phyloP scores from a whole-genome alignment of 2,888 invertebrate species.

The Hypselothyrea guttata region DNA sequence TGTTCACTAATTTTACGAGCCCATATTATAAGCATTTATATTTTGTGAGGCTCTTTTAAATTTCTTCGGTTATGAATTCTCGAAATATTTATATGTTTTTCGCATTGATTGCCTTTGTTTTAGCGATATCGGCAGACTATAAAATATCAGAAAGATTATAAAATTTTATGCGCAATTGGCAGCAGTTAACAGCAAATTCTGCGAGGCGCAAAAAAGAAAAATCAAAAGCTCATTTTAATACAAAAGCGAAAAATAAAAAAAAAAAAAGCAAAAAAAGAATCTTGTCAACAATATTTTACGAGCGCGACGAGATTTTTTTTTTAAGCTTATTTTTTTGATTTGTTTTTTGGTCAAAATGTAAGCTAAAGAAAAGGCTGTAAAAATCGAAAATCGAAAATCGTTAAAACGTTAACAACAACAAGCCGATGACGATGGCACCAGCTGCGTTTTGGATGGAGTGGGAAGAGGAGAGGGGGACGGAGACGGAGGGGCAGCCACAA shows the following conservation, averaged over 20 bases:
- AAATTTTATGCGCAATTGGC: conserved; percentile 74
- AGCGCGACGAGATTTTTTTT: conserved; percentile 48
- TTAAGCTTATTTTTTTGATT: not conserved
- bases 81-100: too few relatives aligned
- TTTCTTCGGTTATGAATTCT: conserved; percentile 2
- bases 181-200: conserved; percentile 77
- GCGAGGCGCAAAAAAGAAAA: conserved; percentile 25
- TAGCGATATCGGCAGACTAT: conserved; percentile 37
- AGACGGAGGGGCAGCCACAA: conserved; percentile 32
- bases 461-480: conserved; percentile 11
- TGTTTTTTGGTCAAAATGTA: conserved; percentile 37
- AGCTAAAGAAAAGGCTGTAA: conserved; percentile 43
- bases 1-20: conserved; percentile 77
- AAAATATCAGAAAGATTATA: conserved; percentile 62
- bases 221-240: conserved; percentile 71
- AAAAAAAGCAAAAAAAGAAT: conserved; percentile 61
- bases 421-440: conserved; percentile 50
- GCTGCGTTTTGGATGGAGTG: conserved; percentile 41
- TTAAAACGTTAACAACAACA: conserved; percentile 38
- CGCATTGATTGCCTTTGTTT: conserved; percentile 52
- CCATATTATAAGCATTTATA: conserved; percentile 61
- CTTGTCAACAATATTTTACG: conserved; percentile 77
- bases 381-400: conserved; percentile 54
- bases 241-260: conserved; percentile 38
- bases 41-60: conserved; percentile 23